A percentile compares a stretch with the other conserved stretches of the same genome.
phyloP scores from a whole-genome alignment of 2,113 vertebrate genomes.

The Stigmatopora nigra region DNA sequence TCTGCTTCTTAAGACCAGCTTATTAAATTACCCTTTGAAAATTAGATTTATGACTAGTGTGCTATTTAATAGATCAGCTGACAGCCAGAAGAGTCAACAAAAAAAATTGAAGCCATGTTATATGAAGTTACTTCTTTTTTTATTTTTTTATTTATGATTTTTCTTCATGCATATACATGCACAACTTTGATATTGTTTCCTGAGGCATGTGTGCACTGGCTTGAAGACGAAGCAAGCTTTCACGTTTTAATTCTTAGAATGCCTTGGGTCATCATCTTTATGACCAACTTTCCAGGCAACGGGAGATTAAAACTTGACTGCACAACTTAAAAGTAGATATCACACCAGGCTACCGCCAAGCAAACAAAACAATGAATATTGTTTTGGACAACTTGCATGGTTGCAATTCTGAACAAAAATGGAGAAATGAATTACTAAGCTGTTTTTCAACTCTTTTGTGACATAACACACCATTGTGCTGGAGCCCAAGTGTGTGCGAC shows the following conservation, averaged over 20 bases:
- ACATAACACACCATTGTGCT: constrained; percentile 44
- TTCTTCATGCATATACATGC: not conserved
- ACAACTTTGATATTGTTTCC: not conserved
- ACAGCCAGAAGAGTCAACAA: not conserved
- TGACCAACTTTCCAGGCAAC: not conserved
- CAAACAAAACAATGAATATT: not conserved
- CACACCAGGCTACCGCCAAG: not conserved
- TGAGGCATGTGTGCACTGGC: not conserved
- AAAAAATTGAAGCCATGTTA: not conserved
- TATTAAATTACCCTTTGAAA: not conserved
- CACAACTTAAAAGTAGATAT: not conserved
- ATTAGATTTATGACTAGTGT: not conserved
- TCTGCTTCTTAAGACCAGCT: not conserved
- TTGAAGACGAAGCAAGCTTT: not conserved
- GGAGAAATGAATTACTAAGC: not conserved
- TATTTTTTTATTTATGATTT: not conserved
- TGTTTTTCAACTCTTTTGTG: constrained; percentile 25
- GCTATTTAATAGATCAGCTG: not conserved
- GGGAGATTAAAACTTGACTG: not conserved
- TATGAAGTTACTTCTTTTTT: not conserved
- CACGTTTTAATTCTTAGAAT: not conserved
- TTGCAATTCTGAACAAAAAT: not conserved
- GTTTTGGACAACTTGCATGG: constrained; percentile 7
- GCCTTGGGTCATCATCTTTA: not conserved
- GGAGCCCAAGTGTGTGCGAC: constrained; percentile 28